Conservation (phyloP, 2,113 vertebrate genomes). For the Vidua macroura region DNA sequence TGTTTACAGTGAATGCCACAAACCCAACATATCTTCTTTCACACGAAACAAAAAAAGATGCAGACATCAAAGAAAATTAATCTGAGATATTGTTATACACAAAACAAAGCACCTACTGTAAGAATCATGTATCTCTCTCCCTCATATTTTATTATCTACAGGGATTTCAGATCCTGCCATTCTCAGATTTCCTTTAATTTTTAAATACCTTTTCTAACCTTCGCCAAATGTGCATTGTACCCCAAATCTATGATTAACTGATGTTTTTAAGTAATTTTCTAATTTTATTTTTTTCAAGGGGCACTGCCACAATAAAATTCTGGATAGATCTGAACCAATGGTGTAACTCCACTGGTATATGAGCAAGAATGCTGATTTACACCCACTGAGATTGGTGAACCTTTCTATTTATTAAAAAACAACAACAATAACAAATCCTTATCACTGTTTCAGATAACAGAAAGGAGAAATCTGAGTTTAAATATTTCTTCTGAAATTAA, state of each 20-base stretch:
- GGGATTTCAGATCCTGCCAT: neutral
- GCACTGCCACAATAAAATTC: neutral
- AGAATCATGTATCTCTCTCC: neutral
- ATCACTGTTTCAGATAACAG: neutral
- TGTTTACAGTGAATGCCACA: conserved; percentile 57
- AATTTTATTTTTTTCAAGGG: neutral
- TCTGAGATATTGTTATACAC: neutral
- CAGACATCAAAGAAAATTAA: conserved; percentile 54
- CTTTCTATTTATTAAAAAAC: neutral
- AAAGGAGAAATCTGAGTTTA: neutral
- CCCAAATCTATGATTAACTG: neutral
- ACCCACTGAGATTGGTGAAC: neutral
- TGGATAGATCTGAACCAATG: neutral
- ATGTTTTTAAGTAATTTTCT: neutral
- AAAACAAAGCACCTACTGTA: neutral
- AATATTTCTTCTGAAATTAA: neutral
- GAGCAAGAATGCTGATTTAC: neutral
- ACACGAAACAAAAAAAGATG: conserved; percentile 18
- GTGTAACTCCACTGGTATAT: neutral
- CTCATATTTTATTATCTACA: neutral
- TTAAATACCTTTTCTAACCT: neutral
- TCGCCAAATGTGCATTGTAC: neutral
- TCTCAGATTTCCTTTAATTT: neutral
- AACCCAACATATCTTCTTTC: conserved; percentile 50
- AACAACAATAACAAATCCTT: neutral